A percentile compares a stretch with the other conserved stretches of the same genome.
Evolutionary conservation across 1,140 invertebrate species (phyloP).

Genomic region (Drosophila rhopaloa): DNA sequence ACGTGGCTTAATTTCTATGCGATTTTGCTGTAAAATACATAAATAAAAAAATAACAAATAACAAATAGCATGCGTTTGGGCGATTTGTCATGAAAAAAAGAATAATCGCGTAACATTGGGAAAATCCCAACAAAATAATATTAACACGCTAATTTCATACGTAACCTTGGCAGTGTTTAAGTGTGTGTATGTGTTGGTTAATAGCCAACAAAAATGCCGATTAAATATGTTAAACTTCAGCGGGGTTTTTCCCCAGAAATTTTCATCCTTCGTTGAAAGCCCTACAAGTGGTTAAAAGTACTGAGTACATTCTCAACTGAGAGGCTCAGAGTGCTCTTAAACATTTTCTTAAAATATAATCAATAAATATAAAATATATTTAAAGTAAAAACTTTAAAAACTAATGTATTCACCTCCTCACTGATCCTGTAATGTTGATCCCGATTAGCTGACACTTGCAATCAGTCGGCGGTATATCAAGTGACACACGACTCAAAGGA

Average conservation of each 20-base stretch:
- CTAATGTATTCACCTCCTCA: background rate
- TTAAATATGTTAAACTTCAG: conserved; percentile 8
- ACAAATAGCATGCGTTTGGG: conserved; percentile 5
- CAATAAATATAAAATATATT: background rate
- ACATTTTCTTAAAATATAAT: too few relatives aligned
- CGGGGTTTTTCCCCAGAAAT: background rate
- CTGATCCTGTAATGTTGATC: background rate
- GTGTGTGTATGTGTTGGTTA: conserved; percentile 14
- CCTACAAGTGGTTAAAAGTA: conserved; percentile 1
- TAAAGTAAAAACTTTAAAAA: background rate
- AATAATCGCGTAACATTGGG: background rate
- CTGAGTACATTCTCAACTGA: background rate
- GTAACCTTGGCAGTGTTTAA: background rate
- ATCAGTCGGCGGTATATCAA: conserved; percentile 22
- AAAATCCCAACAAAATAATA: conserved; percentile 9
- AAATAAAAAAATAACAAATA: background rate
- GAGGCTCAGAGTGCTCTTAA: background rate
- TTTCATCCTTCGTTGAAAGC: too few relatives aligned
- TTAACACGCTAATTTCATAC: conserved; percentile 18
- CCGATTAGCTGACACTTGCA: conserved; percentile 2
- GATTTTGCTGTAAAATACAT: conserved; percentile 1
- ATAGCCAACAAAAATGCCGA: background rate
- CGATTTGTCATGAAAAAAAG: conserved; percentile 12
- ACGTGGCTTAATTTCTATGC: conserved; percentile 8
- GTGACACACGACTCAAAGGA: conserved; percentile 21